Evolutionary conservation across 2,797 vertebrate genomes (phyloP).

Genomic region (Margarornis squamiger): DNA sequence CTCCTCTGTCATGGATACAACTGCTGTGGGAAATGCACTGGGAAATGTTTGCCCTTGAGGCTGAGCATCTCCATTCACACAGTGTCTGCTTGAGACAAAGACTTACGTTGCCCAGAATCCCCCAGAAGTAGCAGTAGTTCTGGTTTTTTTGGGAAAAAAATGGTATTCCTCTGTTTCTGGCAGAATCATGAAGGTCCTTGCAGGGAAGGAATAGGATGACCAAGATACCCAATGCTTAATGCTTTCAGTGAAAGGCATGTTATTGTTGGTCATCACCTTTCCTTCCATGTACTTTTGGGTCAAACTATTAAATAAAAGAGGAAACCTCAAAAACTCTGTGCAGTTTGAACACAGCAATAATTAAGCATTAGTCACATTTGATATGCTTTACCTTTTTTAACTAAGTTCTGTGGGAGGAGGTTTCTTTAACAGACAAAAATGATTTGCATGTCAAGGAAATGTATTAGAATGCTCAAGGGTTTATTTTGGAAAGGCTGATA

Average conservation of each 20-base stretch:
- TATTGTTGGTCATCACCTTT: neutral
- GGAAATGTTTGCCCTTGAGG: neutral
- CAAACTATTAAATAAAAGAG: neutral
- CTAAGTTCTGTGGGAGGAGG: neutral
- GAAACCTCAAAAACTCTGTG: neutral
- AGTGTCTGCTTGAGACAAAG: neutral
- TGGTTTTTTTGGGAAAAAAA: neutral
- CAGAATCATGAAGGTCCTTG: neutral
- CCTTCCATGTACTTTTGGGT: neutral
- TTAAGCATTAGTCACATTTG: neutral
- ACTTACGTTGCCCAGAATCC: neutral
- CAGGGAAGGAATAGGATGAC: neutral
- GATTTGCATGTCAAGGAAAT: neutral
- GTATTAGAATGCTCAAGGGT: neutral
- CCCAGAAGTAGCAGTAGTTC: neutral
- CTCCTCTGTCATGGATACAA: rapidly evolving
- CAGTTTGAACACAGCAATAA: neutral
- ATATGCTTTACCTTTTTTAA: neutral
- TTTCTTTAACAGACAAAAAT: neutral
- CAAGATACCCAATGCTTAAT: neutral
- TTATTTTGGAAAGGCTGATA: neutral
- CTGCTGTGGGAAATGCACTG: neutral
- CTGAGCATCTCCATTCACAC: neutral
- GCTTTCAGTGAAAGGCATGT: neutral
- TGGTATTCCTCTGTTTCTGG: neutral